Evolutionary conservation across 2,797 vertebrate genomes (phyloP).

Genomic region (Alcedo atthis): DNA sequence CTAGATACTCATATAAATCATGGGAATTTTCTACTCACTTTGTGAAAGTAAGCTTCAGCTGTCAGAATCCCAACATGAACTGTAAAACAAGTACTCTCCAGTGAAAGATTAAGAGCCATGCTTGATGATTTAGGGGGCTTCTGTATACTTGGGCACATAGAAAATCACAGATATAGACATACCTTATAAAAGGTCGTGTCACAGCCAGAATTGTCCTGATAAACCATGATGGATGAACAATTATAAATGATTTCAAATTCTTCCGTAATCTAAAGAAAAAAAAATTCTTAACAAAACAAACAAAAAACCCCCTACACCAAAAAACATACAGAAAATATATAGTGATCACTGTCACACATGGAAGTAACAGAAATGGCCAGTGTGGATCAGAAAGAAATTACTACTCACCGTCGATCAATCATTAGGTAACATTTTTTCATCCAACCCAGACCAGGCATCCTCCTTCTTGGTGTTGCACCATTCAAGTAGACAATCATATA

Average conservation of each 20-base stretch:
- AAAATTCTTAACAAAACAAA: background rate
- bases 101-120: background rate
- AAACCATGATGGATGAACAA: constrained; percentile 96
- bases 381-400: background rate
- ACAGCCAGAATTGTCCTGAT: constrained; percentile 92
- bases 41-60: background rate
- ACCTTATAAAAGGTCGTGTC: constrained; percentile 97
- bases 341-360: background rate
- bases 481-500: constrained; percentile 98
- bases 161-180: constrained; percentile 14
- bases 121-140: background rate
- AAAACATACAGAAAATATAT: background rate
- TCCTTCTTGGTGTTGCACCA: constrained; percentile 94
- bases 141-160: background rate
- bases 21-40: fast-evolving
- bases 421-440: constrained; percentile 98
- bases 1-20: background rate
- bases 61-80: background rate
- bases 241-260: constrained; percentile 94
- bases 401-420: constrained; percentile 91
- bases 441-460: constrained; percentile 96
- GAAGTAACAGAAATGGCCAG: background rate
- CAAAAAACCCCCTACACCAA: background rate
- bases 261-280: constrained; percentile 85
- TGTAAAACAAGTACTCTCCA: background rate